A percentile compares a stretch with the other conserved stretches of the same genome.
phyloP scores from a whole-genome alignment of 2,888 invertebrate species.

The Idaea biselata region DNA sequence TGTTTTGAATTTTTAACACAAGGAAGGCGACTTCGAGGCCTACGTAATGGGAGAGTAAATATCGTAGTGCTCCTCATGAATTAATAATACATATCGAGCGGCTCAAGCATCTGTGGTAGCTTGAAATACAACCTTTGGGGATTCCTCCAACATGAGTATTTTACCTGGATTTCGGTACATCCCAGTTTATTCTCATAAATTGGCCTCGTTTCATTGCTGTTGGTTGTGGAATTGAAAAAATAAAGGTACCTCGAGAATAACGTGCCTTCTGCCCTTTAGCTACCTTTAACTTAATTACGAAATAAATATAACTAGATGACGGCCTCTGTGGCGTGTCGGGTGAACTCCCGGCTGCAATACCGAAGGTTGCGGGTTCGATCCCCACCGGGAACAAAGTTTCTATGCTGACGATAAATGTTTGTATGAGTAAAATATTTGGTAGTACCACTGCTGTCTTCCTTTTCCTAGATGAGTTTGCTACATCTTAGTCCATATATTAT shows the following conservation, averaged over 20 bases:
- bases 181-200: slow-evolving; percentile 19
- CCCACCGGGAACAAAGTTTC: too few relatives aligned
- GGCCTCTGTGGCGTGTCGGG: too few relatives aligned
- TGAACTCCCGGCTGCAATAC: too few relatives aligned
- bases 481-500: too few relatives aligned
- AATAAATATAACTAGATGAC: not conserved
- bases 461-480: too few relatives aligned
- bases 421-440: too few relatives aligned
- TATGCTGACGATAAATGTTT: too few relatives aligned
- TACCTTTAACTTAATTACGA: not conserved
- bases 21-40: slow-evolving; percentile 63
- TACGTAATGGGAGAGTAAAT: slow-evolving; percentile 73
- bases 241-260: not conserved
- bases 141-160: slow-evolving; percentile 16
- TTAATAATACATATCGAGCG: slow-evolving; percentile 68
- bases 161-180: slow-evolving; percentile 22
- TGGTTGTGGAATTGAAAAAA: not conserved
- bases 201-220: slow-evolving; percentile 13
- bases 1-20: slow-evolving; percentile 67
- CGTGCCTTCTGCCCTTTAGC: not conserved
- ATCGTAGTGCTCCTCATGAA: slow-evolving; percentile 70
- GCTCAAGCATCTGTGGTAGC: slow-evolving; percentile 45
- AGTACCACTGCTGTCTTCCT: too few relatives aligned
- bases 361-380: too few relatives aligned
- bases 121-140: slow-evolving; percentile 36